A percentile compares a stretch with the other conserved stretches of the same genome.
Evolutionary conservation across 2,888 invertebrate species (phyloP).

Genomic region (Chromoteleia sp.): DNA sequence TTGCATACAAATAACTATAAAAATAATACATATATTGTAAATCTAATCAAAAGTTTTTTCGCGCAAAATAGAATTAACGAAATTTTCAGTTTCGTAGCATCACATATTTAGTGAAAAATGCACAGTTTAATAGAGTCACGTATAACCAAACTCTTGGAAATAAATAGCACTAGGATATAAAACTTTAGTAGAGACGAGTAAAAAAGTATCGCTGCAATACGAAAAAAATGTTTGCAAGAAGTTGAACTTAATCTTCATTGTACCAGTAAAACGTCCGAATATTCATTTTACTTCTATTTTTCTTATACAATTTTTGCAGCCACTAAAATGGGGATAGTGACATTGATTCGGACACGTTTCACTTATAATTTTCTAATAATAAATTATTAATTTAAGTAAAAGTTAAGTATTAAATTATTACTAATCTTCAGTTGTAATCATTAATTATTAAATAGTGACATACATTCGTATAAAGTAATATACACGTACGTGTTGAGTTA

Average conservation of each 20-base stretch:
- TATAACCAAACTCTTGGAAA: constrained; percentile 39
- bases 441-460: too few relatives aligned
- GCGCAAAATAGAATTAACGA: constrained; percentile 8
- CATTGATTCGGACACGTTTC: too few relatives aligned
- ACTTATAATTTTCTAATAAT: too few relatives aligned
- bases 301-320: constrained; percentile 9
- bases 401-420: too few relatives aligned
- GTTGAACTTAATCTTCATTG: constrained; percentile 39
- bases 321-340: too few relatives aligned
- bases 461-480: too few relatives aligned
- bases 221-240: constrained; percentile 26
- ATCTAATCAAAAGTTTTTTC: constrained; percentile 24
- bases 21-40: constrained; percentile 9
- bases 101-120: constrained; percentile 26
- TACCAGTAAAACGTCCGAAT: constrained; percentile 14
- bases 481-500: too few relatives aligned
- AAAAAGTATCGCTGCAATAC: constrained; percentile 22
- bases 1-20: constrained; percentile 40
- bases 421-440: too few relatives aligned
- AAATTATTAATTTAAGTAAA: too few relatives aligned
- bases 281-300: constrained; percentile 44
- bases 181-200: constrained; percentile 19
- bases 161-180: constrained; percentile 39
- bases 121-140: constrained; percentile 28
- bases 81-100: constrained; percentile 13